phyloP scores from a whole-genome alignment of 2,113 vertebrate species.

The Pseudorasbora parva region DNA sequence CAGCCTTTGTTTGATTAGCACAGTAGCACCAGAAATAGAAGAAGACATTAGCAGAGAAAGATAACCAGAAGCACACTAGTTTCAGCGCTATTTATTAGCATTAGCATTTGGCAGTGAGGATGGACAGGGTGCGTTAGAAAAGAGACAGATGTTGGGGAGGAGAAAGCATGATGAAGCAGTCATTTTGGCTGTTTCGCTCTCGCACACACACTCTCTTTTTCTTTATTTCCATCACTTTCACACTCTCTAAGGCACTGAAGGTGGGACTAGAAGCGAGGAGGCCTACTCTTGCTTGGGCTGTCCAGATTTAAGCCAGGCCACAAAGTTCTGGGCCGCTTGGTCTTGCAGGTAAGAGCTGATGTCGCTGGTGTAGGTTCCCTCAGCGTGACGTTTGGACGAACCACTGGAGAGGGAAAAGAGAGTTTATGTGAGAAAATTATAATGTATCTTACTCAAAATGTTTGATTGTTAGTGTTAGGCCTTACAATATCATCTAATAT shows the following conservation, averaged over 20 bases:
- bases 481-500: too few species aligned
- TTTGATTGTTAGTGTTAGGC: too few species aligned
- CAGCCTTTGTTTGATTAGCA: neutral
- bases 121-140: slow-evolving; percentile 49
- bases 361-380: slow-evolving; percentile 94
- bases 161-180: slow-evolving; percentile 35
- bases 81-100: slow-evolving; percentile 79
- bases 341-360: slow-evolving; percentile 91
- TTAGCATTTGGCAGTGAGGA: slow-evolving; percentile 56
- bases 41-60: neutral
- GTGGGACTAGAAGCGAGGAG: slow-evolving; percentile 12
- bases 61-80: slow-evolving; percentile 50
- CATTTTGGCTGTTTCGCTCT: slow-evolving; percentile 45
- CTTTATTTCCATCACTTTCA: slow-evolving; percentile 52
- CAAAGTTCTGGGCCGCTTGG: slow-evolving; percentile 92
- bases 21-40: neutral
- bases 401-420: slow-evolving; percentile 66
- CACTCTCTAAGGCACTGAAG: slow-evolving; percentile 53
- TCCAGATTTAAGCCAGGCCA: slow-evolving; percentile 90
- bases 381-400: slow-evolving; percentile 86
- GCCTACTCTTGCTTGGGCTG: slow-evolving; percentile 93
- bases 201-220: slow-evolving; percentile 48
- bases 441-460: too few species aligned
- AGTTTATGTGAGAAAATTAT: neutral
- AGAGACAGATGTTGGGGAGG: slow-evolving; percentile 25